These are phyloP conservation scores for Ctenoplectra terminalis DNA, from an alignment of 1,140 invertebrate genomes.

Conservation along the genomic window DNA sequence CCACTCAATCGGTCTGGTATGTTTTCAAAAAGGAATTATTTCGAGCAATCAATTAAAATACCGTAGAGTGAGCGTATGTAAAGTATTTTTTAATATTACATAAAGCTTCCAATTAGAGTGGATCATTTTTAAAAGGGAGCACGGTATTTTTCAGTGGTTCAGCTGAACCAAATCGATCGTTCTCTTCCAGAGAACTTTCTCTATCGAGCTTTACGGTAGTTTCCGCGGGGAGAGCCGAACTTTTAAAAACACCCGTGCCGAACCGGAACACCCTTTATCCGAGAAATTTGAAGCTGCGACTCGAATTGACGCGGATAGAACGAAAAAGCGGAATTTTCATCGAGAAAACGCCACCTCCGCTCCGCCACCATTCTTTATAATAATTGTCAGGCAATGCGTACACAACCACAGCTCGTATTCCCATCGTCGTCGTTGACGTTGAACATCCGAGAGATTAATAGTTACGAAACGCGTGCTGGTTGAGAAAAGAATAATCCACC, in stretches of 20 bases:
- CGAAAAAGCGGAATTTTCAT: neutral
- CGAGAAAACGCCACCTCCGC: conserved; percentile 19
- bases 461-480: conserved; percentile 17
- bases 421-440: neutral
- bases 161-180: neutral
- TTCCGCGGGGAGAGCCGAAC: conserved; percentile 1
- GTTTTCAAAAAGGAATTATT: neutral
- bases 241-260: neutral
- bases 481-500: conserved; percentile 45
- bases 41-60: neutral
- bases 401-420: neutral
- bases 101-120: neutral
- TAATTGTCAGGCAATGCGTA: conserved; percentile 62
- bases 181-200: neutral
- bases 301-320: neutral
- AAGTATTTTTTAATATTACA: neutral
- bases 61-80: neutral
- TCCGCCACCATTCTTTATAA: conserved; percentile 68
- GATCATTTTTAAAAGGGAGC: neutral
- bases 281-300: neutral
- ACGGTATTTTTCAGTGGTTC: neutral
- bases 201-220: neutral
- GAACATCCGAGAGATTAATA: conserved; percentile 54
- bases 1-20: no score
- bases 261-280: neutral